A percentile compares a stretch with the other conserved stretches of the same genome.
phyloP scores from a whole-genome alignment of 2,888 invertebrate species.

The Orthonychiurus folsomi region DNA sequence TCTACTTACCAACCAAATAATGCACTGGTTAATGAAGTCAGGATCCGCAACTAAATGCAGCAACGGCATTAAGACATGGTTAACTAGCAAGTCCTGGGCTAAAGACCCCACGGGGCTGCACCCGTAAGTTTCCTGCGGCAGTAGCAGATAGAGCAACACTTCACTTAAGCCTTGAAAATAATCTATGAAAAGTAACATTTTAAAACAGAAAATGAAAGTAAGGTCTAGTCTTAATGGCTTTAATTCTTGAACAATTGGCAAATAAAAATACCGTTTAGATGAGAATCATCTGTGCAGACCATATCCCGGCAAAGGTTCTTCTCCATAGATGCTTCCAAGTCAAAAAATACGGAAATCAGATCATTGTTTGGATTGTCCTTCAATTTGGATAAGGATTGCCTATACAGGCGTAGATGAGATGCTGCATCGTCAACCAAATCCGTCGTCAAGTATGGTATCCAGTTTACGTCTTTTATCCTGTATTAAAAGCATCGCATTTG shows the following conservation, averaged over 20 bases:
- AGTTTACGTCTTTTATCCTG: conserved; percentile 72
- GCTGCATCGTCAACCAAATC: conserved; percentile 82
- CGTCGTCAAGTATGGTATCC: conserved; percentile 80
- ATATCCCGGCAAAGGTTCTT: conserved; percentile 69
- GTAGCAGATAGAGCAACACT: conserved; percentile 67
- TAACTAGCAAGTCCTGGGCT: conserved; percentile 64
- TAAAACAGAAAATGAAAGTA: neutral
- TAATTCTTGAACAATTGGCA: too few relatives aligned
- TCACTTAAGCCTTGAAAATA: conserved; percentile 73
- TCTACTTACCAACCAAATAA: conserved; percentile 71
- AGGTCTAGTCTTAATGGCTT: conserved; percentile 3
- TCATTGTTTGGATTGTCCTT: conserved; percentile 42
- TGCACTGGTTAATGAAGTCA: conserved; percentile 81
- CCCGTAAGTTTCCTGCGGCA: conserved; percentile 75
- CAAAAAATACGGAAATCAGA: conserved; percentile 73
- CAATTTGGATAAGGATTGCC: conserved; percentile 59
- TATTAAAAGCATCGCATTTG: neutral
- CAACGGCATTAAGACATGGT: conserved; percentile 61
- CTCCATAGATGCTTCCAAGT: conserved; percentile 79
- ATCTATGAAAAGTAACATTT: conserved; percentile 47
- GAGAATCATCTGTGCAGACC: conserved; percentile 59
- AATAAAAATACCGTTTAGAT: conserved; percentile 47
- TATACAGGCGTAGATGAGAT: conserved; percentile 74
- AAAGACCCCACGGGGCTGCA: conserved; percentile 71
- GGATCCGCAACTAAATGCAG: conserved; percentile 71